Percentiles rank a stretch among this genome's conserved stretches.
Conservation (phyloP, 2,888 invertebrate genomes). For the Lochmaea crataegi region DNA sequence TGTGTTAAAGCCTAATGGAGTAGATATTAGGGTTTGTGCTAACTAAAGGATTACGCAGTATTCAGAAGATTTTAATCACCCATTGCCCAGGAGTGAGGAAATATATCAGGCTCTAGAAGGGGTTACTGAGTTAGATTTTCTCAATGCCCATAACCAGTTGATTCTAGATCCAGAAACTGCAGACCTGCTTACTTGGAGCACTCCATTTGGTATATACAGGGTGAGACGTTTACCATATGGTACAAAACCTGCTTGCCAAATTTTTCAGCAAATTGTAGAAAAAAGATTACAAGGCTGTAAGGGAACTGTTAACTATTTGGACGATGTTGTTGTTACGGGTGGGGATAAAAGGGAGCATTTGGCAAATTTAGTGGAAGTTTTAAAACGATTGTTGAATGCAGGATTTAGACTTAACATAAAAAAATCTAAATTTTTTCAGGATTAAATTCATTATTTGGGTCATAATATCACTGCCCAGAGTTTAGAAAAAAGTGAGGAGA, state of each 20-base stretch:
- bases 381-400: constrained; percentile 30
- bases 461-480: constrained; percentile 18
- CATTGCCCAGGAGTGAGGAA: constrained; percentile 9
- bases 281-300: constrained; percentile 13
- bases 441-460: constrained; percentile 46
- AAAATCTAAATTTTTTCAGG: constrained; percentile 53
- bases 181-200: constrained; percentile 50
- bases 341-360: constrained; percentile 44
- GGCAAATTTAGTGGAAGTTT: constrained; percentile 23
- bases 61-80: too few relatives aligned
- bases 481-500: constrained; percentile 21
- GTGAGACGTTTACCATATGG: background rate
- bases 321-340: constrained; percentile 55
- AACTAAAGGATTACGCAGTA: constrained; percentile 50
- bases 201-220: constrained; percentile 49
- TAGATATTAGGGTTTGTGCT: constrained; percentile 38
- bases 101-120: background rate
- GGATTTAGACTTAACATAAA: constrained; percentile 51
- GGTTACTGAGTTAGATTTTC: constrained; percentile 53
- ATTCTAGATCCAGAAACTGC: constrained; percentile 48
- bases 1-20: too few relatives aligned
- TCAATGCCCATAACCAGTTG: constrained; percentile 47
- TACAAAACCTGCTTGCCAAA: background rate
- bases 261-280: background rate
- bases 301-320: constrained; percentile 43